These are phyloP conservation scores for Ceraclea dissimilis DNA, from an alignment of 2,888 invertebrate species.

Conservation along the genomic window DNA sequence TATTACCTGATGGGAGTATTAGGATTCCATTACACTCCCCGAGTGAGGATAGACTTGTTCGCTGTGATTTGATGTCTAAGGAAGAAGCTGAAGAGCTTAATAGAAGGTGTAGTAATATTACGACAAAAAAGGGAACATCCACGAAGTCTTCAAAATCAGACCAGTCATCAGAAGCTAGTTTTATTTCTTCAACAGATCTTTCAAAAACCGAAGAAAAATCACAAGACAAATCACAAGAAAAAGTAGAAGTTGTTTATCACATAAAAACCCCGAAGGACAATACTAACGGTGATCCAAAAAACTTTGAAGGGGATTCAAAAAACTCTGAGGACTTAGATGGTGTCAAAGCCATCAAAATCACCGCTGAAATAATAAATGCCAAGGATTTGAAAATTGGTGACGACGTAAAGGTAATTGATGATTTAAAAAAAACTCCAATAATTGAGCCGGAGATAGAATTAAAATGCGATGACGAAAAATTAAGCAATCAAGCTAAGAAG, in stretches of 20 bases:
- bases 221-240: conserved; percentile 17
- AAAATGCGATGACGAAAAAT: conserved; percentile 18
- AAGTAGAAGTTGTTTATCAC: conserved; percentile 15
- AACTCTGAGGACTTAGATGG: conserved; percentile 1
- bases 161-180: conserved; percentile 14
- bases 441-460: conserved; percentile 14
- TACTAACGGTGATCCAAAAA: neutral
- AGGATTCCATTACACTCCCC: conserved; percentile 49
- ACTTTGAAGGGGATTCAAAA: conserved; percentile 8
- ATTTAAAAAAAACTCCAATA: conserved; percentile 10
- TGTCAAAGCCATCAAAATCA: conserved; percentile 4
- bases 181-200: conserved; percentile 19
- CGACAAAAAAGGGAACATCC: conserved; percentile 17
- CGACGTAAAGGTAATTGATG: conserved; percentile 4
- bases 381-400: conserved; percentile 11
- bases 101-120: conserved; percentile 20
- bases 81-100: conserved; percentile 24
- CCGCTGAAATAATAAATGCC: neutral
- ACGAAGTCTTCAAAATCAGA: conserved; percentile 10
- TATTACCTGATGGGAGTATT: conserved; percentile 51
- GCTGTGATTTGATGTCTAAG: conserved; percentile 23
- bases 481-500: conserved; percentile 34
- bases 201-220: conserved; percentile 20
- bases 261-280: conserved; percentile 6
- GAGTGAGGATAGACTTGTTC: conserved; percentile 33